phyloP scores from a whole-genome alignment of 2,797 vertebrate species.

The Echiichthys vipera region DNA sequence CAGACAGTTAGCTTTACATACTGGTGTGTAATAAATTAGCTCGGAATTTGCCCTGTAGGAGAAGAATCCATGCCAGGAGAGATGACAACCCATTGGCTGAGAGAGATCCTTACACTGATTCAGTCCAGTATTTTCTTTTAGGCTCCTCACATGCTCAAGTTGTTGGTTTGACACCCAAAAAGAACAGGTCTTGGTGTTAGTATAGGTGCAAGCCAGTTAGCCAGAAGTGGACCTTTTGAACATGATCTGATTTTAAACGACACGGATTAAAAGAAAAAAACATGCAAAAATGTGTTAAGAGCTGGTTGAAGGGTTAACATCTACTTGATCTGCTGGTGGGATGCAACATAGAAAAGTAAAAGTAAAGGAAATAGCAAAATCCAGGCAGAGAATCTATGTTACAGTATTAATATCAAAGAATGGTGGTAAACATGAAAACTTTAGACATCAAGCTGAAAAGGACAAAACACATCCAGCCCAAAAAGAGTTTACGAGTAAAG shows the following conservation, averaged over 20 bases:
- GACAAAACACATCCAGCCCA: constrained; percentile 98
- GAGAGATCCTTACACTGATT: not conserved
- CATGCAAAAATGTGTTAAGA: constrained; percentile 94
- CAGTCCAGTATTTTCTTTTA: not conserved
- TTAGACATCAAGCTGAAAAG: constrained; percentile 97
- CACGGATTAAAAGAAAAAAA: constrained; percentile 80
- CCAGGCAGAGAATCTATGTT: constrained; percentile 87
- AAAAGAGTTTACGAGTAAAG: constrained; percentile 92
- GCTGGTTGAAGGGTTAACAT: constrained; percentile 89
- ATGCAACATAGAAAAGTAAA: constrained; percentile 97
- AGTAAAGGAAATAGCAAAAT: constrained; percentile 79
- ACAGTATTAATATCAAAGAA: constrained; percentile 83
- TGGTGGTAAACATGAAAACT: constrained; percentile 84
- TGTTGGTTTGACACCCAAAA: constrained; percentile 69
- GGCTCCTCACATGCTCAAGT: not conserved
- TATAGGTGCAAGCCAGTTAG: constrained; percentile 60
- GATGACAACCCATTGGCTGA: constrained; percentile 19
- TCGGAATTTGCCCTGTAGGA: constrained; percentile 31
- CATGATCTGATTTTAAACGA: constrained; percentile 74
- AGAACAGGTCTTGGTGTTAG: constrained; percentile 42
- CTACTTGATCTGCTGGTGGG: constrained; percentile 88
- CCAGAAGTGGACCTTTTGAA: constrained; percentile 44
- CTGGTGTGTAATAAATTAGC: constrained; percentile 25
- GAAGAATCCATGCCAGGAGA: constrained; percentile 39
- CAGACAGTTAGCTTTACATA: constrained; percentile 35